Base-by-base conservation (phyloP, 2,797 vertebrate species). In the Sebastes melanostomus region DNA sequence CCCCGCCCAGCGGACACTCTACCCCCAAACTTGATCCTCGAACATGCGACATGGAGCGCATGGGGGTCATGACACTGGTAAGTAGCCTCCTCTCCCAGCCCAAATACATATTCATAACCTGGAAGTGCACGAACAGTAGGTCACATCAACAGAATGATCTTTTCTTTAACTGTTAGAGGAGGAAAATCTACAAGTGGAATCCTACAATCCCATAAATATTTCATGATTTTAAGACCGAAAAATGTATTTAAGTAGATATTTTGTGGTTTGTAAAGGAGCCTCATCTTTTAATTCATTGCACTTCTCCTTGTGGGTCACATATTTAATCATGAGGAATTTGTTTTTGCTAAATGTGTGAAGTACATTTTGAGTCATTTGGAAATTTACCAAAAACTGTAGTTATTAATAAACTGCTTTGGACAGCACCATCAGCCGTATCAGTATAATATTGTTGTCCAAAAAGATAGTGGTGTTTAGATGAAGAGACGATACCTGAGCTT, bases 1-100 rank as follows among this genome's bases (percentile, higher is more conserved):
- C 98, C 36, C 98, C 98, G 29, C 98, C 98, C 22, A 99, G 98
- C 0, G 98, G 98, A 61, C 98, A 98, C 93, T 99, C 98, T 12
- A 98, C 98, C 22, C 98, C 98, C 58, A 99, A 99, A 80, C 97
- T 98, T 29, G 98, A 98, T 61, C 97, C 97, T 2, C 96, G 98
- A 72, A 99, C 98, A 52, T 93, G 97, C 4, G 98, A 99, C 89
- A 99, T 98, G 97, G 98, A 99, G 88, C 97, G 98, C 59, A 99
- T 99, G 98, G 98, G 98, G 32, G 96, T 98, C 82, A 99, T 99
- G 98, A 99, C 98, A 0, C 95, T 99, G 97, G 98, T 99, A n/a
- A 27, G 66, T 46, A 27, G 1, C 14, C 20, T 20, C 14, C 3
- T 25, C n/a, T 63, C 42, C 18, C 22, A 16, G 2, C 34, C 20